These are phyloP conservation scores for Philaethria dido DNA, from an alignment of 2,888 invertebrate species.

Conservation along the genomic window DNA sequence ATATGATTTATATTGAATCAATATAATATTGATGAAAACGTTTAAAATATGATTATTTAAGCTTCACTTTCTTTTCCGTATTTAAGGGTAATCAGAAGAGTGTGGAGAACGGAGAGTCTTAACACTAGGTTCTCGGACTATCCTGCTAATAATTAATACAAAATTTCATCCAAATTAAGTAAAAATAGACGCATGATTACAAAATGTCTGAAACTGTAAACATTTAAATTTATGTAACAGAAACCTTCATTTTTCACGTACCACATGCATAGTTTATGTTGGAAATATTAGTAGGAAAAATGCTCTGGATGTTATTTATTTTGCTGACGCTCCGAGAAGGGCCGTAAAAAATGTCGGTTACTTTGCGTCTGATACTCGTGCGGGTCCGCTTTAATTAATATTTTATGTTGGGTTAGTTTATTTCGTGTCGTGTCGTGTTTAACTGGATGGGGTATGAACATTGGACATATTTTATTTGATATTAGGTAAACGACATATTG, in stretches of 20 bases:
- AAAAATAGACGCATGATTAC: constrained; percentile 27
- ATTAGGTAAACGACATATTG: too few relatives aligned
- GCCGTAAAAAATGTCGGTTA: constrained; percentile 30
- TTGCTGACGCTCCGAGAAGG: constrained; percentile 40
- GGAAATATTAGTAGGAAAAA: constrained; percentile 76
- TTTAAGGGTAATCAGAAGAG: too few relatives aligned
- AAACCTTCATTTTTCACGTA: constrained; percentile 72
- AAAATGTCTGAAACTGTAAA: constrained; percentile 50
- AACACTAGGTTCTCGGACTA: too few relatives aligned
- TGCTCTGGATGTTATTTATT: constrained; percentile 61
- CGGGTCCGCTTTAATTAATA: constrained; percentile 35
- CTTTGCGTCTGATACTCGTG: constrained; percentile 22
- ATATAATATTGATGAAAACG: too few relatives aligned
- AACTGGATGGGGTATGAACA: background rate
- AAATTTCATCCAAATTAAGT: constrained; percentile 21
- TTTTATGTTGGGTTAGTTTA: constrained; percentile 27
- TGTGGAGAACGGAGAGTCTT: too few relatives aligned
- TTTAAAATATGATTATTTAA: too few relatives aligned
- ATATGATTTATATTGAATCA: background rate
- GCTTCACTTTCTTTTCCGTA: too few relatives aligned
- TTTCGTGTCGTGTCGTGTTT: constrained; percentile 9
- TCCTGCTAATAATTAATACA: too few relatives aligned
- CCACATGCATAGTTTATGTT: constrained; percentile 72
- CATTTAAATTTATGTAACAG: constrained; percentile 48
- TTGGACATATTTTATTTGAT: constrained; percentile 5